Conservation (phyloP, 2,113 vertebrate genomes). For the Cathartes aura region DNA sequence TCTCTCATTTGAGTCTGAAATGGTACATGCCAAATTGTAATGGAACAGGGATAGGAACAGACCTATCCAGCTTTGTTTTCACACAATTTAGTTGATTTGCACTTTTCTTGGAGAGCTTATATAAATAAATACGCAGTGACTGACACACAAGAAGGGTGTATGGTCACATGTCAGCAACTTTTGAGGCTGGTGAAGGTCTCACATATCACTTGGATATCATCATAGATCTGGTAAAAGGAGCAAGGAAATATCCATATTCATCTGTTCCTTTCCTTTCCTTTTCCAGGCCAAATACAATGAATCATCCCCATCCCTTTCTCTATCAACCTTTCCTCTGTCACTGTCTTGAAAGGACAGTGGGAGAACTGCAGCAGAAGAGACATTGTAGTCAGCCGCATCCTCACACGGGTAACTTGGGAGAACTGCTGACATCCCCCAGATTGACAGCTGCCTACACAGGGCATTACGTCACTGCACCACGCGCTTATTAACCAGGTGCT, state of each 20-base stretch:
- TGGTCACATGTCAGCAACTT: background rate
- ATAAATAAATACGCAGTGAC: background rate
- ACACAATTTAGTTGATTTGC: background rate
- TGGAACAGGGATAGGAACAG: background rate
- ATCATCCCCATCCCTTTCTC: background rate
- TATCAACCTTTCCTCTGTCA: background rate
- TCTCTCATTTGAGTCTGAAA: background rate
- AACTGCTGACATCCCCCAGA: background rate
- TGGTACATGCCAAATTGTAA: background rate
- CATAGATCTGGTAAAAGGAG: background rate
- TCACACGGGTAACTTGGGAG: rapidly evolving
- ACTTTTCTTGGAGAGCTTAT: background rate
- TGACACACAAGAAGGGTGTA: background rate
- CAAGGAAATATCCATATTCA: background rate
- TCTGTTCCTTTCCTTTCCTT: background rate
- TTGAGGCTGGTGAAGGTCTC: background rate
- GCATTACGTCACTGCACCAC: background rate
- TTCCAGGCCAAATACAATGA: background rate
- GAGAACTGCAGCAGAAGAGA: background rate
- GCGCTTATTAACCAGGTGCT: background rate
- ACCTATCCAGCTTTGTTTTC: background rate
- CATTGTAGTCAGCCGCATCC: background rate
- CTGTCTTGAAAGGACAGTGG: background rate
- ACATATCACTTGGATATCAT: background rate
- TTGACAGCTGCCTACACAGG: background rate